Evolutionary conservation across 2,113 vertebrate genomes (phyloP), one percentile per base, ranked within the genome.

Genomic region (Nothoprocta perdicaria): DNA sequence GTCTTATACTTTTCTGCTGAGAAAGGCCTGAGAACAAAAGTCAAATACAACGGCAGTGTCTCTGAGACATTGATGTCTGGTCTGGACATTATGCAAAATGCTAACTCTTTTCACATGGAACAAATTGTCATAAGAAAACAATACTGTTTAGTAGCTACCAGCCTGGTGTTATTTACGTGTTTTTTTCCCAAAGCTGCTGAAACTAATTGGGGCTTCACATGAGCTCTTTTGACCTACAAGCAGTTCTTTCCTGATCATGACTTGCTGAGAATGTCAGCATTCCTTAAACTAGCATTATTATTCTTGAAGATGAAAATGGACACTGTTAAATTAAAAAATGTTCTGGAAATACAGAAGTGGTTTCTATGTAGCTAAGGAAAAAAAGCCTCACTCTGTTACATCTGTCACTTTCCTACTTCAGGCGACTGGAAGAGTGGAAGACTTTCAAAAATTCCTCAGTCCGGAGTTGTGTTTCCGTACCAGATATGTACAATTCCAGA

Each of bases 281-380:
- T 78, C 78, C 74, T 90, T 74, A 82, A 95, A 81, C 40, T 86
- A 63, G 26, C 24, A n/a, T 13, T 73, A 7, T 45, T 86, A 82
- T 3, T 50, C 67, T 35, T 80, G 80, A 84, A 55, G 78, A 81
- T 75, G 61, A 53, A 89, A 84, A 81, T 90, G 53, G 48, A 33
- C 65, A 41, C 57, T 17, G 45, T 43, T 73, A 74, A 26, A 73
- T 84, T 62, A 41, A 79, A 82, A 73, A 71, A 15, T 24, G 13
- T 81, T 87, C 43, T 85, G 84, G 41, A 89, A 91, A 67, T 14
- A 63, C 40, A 76, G 53, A 0, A 1, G 65, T 68, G 15, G 8
- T 80, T 92, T 91, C 67, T 89, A 66, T 0, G 17, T 43, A 33
- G 31, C 53, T 41, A 52, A 53, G 1, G 38, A 33, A 33, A 35